A percentile compares a stretch with the other conserved stretches of the same genome.
Evolutionary conservation across 2,888 invertebrate genomes (phyloP).

Genomic region (Steinernema carpocapsae): DNA sequence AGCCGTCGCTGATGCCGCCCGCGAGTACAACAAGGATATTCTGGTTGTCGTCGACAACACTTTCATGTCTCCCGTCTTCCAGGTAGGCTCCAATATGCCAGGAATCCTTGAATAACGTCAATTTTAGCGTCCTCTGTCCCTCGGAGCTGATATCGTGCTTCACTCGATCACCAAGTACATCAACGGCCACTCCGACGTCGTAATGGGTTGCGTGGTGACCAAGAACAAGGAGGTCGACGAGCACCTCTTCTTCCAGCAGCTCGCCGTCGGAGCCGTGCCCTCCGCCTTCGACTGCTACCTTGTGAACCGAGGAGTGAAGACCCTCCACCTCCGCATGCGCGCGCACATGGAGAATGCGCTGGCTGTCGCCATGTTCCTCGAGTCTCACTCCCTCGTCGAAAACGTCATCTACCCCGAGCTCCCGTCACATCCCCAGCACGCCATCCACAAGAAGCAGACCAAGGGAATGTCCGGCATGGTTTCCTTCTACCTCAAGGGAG

Average conservation of each 20-base stretch:
- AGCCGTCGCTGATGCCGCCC: conserved; percentile 71
- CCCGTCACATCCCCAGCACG: conserved; percentile 84
- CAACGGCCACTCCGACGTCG: conserved; percentile 95
- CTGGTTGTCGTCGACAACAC: conserved; percentile 87
- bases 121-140: conserved; percentile 80
- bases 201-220: conserved; percentile 88
- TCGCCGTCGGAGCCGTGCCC: conserved; percentile 85
- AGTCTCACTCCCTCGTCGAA: conserved; percentile 79
- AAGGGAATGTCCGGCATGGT: conserved; percentile 84
- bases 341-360: conserved; percentile 82
- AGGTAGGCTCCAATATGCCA: conserved; percentile 42
- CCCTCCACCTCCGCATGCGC: conserved; percentile 87
- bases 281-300: conserved; percentile 94
- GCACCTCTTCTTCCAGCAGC: conserved; percentile 77
- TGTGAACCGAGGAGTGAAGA: conserved; percentile 87
- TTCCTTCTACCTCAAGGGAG: conserved; percentile 84
- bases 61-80: conserved; percentile 81
- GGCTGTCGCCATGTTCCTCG: conserved; percentile 81
- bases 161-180: conserved; percentile 96
- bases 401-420: conserved; percentile 75
- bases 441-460: conserved; percentile 80
- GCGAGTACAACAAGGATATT: conserved; percentile 72
- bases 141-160: conserved; percentile 87
- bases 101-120: background rate
- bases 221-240: conserved; percentile 79